Conservation (phyloP, 2,113 vertebrate species). For the Numida meleagris region DNA sequence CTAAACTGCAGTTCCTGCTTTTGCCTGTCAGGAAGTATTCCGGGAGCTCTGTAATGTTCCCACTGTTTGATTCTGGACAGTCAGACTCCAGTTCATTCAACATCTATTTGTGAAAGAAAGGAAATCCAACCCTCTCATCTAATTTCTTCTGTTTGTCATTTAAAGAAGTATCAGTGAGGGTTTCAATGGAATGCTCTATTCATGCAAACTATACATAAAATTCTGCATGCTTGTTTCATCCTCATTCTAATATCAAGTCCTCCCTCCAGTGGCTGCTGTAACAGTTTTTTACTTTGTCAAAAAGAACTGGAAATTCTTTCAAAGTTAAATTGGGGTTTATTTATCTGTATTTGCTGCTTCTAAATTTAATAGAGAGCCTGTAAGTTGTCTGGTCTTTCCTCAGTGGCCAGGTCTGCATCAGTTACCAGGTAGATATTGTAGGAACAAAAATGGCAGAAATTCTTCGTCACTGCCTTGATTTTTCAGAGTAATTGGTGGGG, state of each 20-base stretch:
- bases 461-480: background rate
- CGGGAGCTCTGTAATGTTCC: slow-evolving; percentile 38
- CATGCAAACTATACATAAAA: slow-evolving; percentile 35
- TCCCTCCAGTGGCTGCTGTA: slow-evolving; percentile 73
- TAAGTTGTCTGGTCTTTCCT: background rate
- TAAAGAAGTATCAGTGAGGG: slow-evolving; percentile 49
- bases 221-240: slow-evolving; percentile 46
- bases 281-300: slow-evolving; percentile 16
- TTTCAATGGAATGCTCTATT: slow-evolving; percentile 54
- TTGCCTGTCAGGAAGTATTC: background rate
- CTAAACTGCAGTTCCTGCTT: background rate
- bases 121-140: slow-evolving; percentile 22
- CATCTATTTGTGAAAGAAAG: slow-evolving; percentile 47
- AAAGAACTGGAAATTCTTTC: background rate
- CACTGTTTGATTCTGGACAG: slow-evolving; percentile 32
- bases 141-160: slow-evolving; percentile 63
- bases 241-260: slow-evolving; percentile 62
- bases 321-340: background rate
- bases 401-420: background rate
- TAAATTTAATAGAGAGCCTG: background rate
- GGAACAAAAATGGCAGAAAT: background rate
- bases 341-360: background rate
- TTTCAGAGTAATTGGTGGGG: background rate
- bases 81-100: slow-evolving; percentile 20
- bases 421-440: background rate